Conservation (phyloP, 2,888 invertebrate species). For the Ormyrus thymus region DNA sequence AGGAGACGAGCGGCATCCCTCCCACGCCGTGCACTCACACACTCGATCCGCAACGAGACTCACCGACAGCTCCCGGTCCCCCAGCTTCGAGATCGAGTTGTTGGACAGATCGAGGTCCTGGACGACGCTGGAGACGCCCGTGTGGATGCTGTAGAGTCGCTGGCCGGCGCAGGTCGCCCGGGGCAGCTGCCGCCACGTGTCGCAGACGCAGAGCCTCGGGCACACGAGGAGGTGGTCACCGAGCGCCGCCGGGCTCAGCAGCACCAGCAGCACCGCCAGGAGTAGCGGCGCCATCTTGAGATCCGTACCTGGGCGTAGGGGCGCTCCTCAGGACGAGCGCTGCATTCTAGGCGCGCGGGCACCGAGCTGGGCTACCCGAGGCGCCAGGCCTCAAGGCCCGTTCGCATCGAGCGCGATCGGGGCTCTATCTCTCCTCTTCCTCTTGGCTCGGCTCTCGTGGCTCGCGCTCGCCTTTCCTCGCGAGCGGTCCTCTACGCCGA, state of each 20-base stretch:
- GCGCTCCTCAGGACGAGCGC: too few relatives aligned
- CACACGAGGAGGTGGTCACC: slow-evolving; percentile 57
- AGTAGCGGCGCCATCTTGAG: not conserved
- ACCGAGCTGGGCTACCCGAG: too few relatives aligned
- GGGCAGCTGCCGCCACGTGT: slow-evolving; percentile 64
- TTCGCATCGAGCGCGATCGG: slow-evolving; percentile 32
- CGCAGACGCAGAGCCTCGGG: slow-evolving; percentile 66
- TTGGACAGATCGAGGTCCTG: slow-evolving; percentile 71
- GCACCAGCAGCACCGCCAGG: not conserved
- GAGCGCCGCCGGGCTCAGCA: not conserved
- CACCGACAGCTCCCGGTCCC: slow-evolving; percentile 66
- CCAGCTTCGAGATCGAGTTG: slow-evolving; percentile 68
- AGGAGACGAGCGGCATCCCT: not conserved
- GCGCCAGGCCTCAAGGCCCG: slow-evolving; percentile 17
- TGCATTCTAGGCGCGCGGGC: too few relatives aligned
- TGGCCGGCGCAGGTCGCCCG: slow-evolving; percentile 67
- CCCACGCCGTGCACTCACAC: slow-evolving; percentile 3
- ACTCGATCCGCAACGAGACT: slow-evolving; percentile 53
- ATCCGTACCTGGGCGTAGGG: too few relatives aligned
- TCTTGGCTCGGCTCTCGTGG: too few relatives aligned
- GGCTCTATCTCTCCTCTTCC: too few relatives aligned
- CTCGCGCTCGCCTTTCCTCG: too few relatives aligned
- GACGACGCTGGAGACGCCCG: slow-evolving; percentile 63
- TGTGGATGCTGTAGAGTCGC: slow-evolving; percentile 67
- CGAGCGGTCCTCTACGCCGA: too few relatives aligned